Evolutionary conservation across 2,888 invertebrate genomes (phyloP), one percentile per base, ranked within the genome.

Genomic region (Drosophila barbarae): DNA sequence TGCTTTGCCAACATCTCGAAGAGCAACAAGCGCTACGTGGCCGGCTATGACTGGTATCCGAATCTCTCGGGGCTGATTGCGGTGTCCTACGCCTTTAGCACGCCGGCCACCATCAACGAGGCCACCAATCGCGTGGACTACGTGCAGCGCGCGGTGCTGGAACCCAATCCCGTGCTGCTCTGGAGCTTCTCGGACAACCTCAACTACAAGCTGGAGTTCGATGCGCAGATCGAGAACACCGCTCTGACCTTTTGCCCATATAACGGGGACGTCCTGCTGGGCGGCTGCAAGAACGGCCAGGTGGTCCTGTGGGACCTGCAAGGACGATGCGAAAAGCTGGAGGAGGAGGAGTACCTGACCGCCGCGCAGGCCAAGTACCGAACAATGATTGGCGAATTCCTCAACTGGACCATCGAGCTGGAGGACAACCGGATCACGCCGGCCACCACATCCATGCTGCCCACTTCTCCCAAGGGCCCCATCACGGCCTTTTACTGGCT

Each of bases 181-280:
- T 95, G 95, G 95, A 94, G 94, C 72, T 93, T 94, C 69, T 90
- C 91, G 30, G 94, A 95, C 74, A 92, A 92, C 56, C 88, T 95
- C 3, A 89, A 91, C 28, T 94, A 94, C 21, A 94, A 94, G 89
- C 87, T 95, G 41, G 92, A 93, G 74, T 90, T 95, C 54, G 92
- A 94, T 85, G 90, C 93, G 5, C 92, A 93, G 0, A 90, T 93
- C 39, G 93, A 94, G 88, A 92, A 94, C 0, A 92, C 92, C 34
- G 87, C 90, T 1, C 87, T 95, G 10, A 91, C 93, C 1, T 93
- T 94, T 87, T 94, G 94, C 81, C 94, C 94, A 1, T 92, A 92
- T 67, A 90, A 95, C 81, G 92, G 92, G 66, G 93, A 94, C 84
- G 85, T 94, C 49, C 85, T 95, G 28, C 82, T 95, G 42, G 95